Conservation (phyloP, 2,888 invertebrate genomes). For the Daptonema setosum region DNA sequence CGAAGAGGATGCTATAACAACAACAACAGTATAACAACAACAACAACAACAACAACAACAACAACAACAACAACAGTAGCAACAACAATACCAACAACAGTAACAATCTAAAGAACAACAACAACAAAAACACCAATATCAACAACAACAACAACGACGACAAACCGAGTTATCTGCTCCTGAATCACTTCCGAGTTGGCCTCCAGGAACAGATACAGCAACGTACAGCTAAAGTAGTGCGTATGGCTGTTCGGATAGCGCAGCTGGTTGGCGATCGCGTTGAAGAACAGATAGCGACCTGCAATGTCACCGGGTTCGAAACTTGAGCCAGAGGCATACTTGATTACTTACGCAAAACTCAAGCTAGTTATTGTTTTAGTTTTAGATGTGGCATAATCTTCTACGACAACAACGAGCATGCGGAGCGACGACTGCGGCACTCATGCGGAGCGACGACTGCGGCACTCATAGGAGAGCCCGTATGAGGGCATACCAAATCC, state of each 20-base stretch:
- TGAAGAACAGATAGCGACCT: constrained; percentile 75
- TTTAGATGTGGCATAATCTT: background rate
- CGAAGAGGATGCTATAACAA: constrained; percentile 50
- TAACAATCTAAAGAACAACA: constrained; percentile 1
- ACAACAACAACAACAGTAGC: constrained; percentile 2
- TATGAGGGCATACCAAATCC: no score
- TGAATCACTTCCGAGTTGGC: constrained; percentile 64
- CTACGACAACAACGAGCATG: background rate
- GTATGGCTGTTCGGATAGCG: constrained; percentile 98
- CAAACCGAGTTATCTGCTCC: constrained; percentile 66
- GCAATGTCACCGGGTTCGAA: no score
- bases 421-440: no score
- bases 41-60: constrained; percentile 2
- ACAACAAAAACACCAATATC: constrained; percentile 4
- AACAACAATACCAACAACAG: no score
- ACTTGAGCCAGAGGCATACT: background rate
- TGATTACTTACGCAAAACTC: constrained; percentile 1
- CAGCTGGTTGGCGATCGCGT: constrained; percentile 92
- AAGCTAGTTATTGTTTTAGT: constrained; percentile 3
- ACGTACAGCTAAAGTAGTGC: constrained; percentile 93
- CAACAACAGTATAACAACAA: constrained; percentile 4
- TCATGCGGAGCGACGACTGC: no score
- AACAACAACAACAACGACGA: background rate
- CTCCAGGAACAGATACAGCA: constrained; percentile 86
- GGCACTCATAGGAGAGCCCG: no score